These are phyloP conservation scores for Megalonaias nervosa DNA, from an alignment of 1,140 invertebrate species.

Conservation along the genomic window DNA sequence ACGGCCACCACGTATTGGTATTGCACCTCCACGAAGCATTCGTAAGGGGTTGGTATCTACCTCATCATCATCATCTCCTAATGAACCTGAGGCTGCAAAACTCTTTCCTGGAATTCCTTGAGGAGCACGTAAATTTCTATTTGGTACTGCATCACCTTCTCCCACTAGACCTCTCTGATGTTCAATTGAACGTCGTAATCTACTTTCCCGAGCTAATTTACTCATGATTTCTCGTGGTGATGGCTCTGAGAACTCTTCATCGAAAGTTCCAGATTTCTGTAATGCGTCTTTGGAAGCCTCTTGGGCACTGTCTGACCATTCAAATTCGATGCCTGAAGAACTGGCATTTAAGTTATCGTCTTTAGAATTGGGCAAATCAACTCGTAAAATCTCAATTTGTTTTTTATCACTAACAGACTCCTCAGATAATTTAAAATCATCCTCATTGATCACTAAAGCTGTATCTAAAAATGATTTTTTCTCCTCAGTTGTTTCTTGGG, in stretches of 20 bases:
- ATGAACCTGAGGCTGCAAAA: slow-evolving; percentile 7
- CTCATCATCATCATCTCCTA: slow-evolving; percentile 54
- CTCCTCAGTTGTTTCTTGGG: too few species aligned
- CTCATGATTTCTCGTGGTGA: slow-evolving; percentile 64
- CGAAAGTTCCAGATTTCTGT: slow-evolving; percentile 51
- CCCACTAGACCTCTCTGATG: slow-evolving; percentile 57
- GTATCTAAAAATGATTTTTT: slow-evolving; percentile 11
- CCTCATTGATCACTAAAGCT: slow-evolving; percentile 21
- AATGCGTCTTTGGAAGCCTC: slow-evolving; percentile 26
- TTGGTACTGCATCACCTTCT: slow-evolving; percentile 41
- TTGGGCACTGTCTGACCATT: slow-evolving; percentile 25
- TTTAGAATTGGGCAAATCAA: slow-evolving; percentile 38
- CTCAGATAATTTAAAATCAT: slow-evolving; percentile 29
- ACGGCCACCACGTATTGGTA: slow-evolving; percentile 56
- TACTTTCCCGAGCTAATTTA: slow-evolving; percentile 59
- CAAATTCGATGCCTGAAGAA: slow-evolving; percentile 19
- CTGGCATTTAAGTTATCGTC: slow-evolving; percentile 37
- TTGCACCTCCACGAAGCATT: slow-evolving; percentile 76
- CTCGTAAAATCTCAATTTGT: slow-evolving; percentile 33
- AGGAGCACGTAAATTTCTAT: slow-evolving; percentile 59
- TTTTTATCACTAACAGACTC: slow-evolving; percentile 31
- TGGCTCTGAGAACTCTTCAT: slow-evolving; percentile 64
- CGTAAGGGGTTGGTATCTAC: slow-evolving; percentile 80
- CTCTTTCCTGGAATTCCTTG: slow-evolving; percentile 62
- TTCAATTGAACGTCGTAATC: slow-evolving; percentile 58